Percentiles rank a stretch among this genome's conserved stretches.
phyloP scores from a whole-genome alignment of 2,888 invertebrate genomes.

The Leptothorax acervorum region DNA sequence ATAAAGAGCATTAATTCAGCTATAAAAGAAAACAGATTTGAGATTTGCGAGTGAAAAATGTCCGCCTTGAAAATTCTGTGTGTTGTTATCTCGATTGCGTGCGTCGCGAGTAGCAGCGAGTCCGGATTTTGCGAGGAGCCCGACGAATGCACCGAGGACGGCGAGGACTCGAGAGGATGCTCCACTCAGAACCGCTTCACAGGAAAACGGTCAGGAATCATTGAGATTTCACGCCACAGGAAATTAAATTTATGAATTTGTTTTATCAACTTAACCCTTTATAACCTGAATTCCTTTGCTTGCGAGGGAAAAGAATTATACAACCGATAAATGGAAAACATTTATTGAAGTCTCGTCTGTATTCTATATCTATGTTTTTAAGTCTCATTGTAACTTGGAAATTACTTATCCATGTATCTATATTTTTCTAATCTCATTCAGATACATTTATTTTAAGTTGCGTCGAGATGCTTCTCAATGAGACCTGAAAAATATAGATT shows the following conservation, averaged over 20 bases:
- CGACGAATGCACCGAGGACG: constrained; percentile 43
- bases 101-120: constrained; percentile 7
- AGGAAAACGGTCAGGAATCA: constrained; percentile 66
- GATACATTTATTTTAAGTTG: no score
- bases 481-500: no score
- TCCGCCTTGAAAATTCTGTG: constrained; percentile 23
- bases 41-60: constrained; percentile 8
- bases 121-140: constrained; percentile 59
- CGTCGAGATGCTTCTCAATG: no score
- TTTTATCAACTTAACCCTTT: not conserved
- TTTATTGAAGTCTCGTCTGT: not conserved
- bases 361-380: not conserved
- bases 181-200: constrained; percentile 58
- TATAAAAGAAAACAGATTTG: no score
- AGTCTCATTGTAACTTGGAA: not conserved
- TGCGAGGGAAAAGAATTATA: not conserved
- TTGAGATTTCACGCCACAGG: not conserved
- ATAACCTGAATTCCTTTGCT: not conserved
- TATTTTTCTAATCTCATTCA: not conserved
- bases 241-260: not conserved
- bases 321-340: not conserved
- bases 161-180: constrained; percentile 54
- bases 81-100: constrained; percentile 43
- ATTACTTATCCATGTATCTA: not conserved
- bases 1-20: no score